Base-by-base conservation (phyloP, 1,140 invertebrate species). In the Heliconius nattereri region DNA sequence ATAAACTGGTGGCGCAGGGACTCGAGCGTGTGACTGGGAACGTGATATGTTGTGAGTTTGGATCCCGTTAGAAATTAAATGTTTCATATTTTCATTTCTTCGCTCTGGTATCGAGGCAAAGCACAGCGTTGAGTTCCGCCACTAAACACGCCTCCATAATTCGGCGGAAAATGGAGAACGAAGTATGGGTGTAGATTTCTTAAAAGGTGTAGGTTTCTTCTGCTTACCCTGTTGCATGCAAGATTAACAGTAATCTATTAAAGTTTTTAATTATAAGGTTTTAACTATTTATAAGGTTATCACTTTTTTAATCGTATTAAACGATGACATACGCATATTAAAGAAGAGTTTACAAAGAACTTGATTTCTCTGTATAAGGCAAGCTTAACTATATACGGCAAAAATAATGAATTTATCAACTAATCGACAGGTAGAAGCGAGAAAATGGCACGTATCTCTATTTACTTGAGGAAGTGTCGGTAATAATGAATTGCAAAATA, bases 391-490 rank as follows among this genome's bases (percentile, higher is more conserved):
- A 29, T 72, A 23, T 72, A 72, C 35, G 71, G 71, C 71, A 11
- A 66, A 66, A 66, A 66, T 66, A 66, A 66, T 66, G 26, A 66
- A 66, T 66, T 66, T 66, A 66, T 66, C 60, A 66, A 66, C 11
- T 29, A 66, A 66, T 66, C 26, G 26, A 66, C 60, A 66, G 60
- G 1, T 66, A 29, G 11, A 66, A 29, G 26, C 26, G 23, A 6
- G 16, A 26, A 26, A 66, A 66, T 66, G 23, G 3, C 26, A 66
- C 23, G 60, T 66, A 16, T 29, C 60, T 66, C 13, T 66, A 29
- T 29, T 60, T 29, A 57, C 26, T 29, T 66, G 1, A 5, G 11
- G 3, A 26, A 7, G 23, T 66, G 60, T 66, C 54, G 54, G 54
- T 3, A 11, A 66, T n/a, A 29, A 23, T 8, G 0, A 23, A 23